Conservation (phyloP, 2,113 vertebrate genomes). For the Gasterosteus nipponicus region DNA sequence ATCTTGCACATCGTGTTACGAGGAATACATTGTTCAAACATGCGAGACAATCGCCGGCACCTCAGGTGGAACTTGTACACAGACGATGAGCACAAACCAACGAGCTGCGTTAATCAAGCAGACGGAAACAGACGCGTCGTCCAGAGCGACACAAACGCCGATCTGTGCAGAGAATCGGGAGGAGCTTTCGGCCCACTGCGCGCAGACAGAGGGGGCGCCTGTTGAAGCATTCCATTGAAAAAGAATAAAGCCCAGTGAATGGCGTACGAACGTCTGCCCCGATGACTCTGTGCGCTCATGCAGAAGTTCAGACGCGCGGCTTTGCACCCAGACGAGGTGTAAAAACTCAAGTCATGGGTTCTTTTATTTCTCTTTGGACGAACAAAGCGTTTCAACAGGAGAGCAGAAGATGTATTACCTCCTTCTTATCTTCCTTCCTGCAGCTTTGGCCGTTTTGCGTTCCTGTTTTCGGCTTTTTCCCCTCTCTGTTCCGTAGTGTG, state of each 20-base stretch:
- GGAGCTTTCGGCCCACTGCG: conserved; percentile 39
- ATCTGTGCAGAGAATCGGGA: not conserved
- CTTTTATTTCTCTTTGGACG: conserved; percentile 17
- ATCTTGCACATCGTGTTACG: not conserved
- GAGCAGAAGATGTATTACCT: conserved; percentile 35
- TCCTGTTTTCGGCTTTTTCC: conserved; percentile 16
- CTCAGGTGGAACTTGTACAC: conserved; percentile 29
- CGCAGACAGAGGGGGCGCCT: conserved; percentile 37
- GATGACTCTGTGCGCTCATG: conserved; percentile 43
- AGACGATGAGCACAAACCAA: conserved; percentile 11
- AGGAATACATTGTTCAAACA: conserved; percentile 5
- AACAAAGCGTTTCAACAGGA: conserved; percentile 30
- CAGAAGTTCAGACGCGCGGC: conserved; percentile 45
- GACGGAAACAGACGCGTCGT: not conserved
- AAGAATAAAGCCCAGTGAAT: conserved; percentile 2
- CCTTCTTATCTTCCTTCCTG: conserved; percentile 43
- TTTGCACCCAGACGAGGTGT: conserved; percentile 43
- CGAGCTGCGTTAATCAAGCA: not conserved
- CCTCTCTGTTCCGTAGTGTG: conserved; percentile 22
- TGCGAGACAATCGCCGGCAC: not conserved
- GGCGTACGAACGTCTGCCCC: conserved; percentile 19
- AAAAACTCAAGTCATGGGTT: conserved; percentile 57
- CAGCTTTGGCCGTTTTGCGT: conserved; percentile 40
- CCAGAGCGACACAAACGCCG: not conserved
- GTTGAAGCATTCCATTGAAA: conserved; percentile 39